These are phyloP conservation scores for Exocentrus adspersus DNA, from an alignment of 2,888 invertebrate genomes.

Conservation along the genomic window DNA sequence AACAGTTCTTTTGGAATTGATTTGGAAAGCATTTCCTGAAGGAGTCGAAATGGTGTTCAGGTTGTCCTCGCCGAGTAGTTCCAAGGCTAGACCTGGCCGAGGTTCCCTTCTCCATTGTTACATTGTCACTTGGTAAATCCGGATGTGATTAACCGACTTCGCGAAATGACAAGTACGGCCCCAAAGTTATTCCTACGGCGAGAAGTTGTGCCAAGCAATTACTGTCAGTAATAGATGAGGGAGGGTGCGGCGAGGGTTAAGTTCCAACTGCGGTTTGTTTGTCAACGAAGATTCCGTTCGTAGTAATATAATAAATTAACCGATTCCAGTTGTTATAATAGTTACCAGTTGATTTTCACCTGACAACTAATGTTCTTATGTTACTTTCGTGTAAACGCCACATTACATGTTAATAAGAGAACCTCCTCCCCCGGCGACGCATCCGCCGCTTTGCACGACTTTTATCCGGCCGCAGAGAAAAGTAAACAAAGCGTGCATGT, in stretches of 20 bases:
- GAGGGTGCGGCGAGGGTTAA: constrained; percentile 24
- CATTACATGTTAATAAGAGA: too few relatives aligned
- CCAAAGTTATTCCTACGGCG: constrained; percentile 25
- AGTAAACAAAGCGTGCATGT: constrained; percentile 5
- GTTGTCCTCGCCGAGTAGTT: background rate
- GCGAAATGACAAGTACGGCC: constrained; percentile 25
- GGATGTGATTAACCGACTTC: constrained; percentile 28
- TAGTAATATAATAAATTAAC: too few relatives aligned
- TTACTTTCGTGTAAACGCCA: too few relatives aligned
- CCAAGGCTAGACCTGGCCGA: background rate
- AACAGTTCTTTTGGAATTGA: too few relatives aligned
- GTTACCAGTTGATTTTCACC: too few relatives aligned
- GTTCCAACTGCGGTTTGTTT: constrained; percentile 19
- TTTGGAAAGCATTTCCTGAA: too few relatives aligned
- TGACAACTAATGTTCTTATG: too few relatives aligned
- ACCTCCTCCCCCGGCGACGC: too few relatives aligned
- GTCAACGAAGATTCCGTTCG: constrained; percentile 7
- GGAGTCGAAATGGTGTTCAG: too few relatives aligned
- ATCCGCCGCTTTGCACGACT: background rate
- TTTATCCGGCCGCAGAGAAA: background rate
- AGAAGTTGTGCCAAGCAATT: constrained; percentile 28
- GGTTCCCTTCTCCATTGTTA: constrained; percentile 18
- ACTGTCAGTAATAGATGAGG: constrained; percentile 28
- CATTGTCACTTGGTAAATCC: constrained; percentile 29
- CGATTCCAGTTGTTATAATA: too few relatives aligned